Base-by-base conservation (phyloP, 2,797 vertebrate genomes). In the Basileuterus tristriatus region DNA sequence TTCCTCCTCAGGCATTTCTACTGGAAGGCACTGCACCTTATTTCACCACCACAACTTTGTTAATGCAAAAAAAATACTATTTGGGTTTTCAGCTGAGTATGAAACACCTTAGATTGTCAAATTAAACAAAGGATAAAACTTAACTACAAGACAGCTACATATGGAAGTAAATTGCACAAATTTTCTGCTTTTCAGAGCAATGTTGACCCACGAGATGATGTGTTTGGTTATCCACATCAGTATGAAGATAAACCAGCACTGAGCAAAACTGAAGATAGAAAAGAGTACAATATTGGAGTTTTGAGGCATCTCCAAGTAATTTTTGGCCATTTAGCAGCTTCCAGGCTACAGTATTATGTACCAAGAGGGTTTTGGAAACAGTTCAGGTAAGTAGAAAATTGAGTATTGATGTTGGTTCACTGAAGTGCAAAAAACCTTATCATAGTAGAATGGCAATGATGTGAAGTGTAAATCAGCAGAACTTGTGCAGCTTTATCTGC, bases 281-380 rank as follows among this genome's bases (percentile, higher is more conserved):
- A 99, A 96, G 99, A 99, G 87, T 99, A 99, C 98, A 99, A 99
- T 97, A 99, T 99, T n/a, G 99, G 99, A 44, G 99, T 99, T 80
- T 97, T 99, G 80, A 99, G 99, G 77, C 99, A 99, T 97, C 98
- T 99, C 67, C 99, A 99, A 96, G 99, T 99, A 94, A 99, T 99
- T 93, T 99, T 99, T 97, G 99, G 99, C 71, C 99, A 99, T 94
- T 98, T 99, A 97, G 99, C 99, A 91, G 98, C 99, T 92, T 99
- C 99, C 95, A 98, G 99, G 83, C 98, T 99, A 93, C 99, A 99
- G 95, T 99, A 99, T 98, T 99, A 99, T 15, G 99, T 99, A 87
- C 99, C 99, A 41, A 98, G 99, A 96, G 99, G 99, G 60, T 99
- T 99, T 98, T 99, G 99, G 99, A 99, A 99, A 96, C 99, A 99